phyloP scores from a whole-genome alignment of 2,113 vertebrate species.

The Prionailurus viverrinus region DNA sequence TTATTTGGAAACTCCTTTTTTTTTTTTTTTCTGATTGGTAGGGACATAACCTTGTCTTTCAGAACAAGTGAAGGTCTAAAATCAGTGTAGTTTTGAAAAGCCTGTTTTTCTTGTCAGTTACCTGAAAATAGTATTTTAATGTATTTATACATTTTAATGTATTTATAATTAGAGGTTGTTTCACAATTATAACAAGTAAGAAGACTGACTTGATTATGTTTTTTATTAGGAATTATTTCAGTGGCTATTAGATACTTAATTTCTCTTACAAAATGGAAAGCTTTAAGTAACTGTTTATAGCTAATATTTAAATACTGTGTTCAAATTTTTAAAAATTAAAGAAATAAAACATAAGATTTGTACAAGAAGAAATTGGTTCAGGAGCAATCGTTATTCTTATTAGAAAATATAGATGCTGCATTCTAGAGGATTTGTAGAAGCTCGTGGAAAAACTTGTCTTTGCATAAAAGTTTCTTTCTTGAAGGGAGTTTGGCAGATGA shows the following conservation, averaged over 20 bases:
- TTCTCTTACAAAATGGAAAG: conserved; percentile 19
- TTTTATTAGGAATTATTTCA: conserved; percentile 32
- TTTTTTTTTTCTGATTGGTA: neutral
- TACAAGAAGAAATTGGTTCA: neutral
- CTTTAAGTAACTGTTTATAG: neutral
- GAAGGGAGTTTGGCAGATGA: neutral
- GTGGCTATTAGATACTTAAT: neutral
- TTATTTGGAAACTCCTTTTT: neutral
- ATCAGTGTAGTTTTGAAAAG: conserved; percentile 41
- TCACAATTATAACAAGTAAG: conserved; percentile 10
- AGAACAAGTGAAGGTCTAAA: neutral
- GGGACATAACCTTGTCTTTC: neutral
- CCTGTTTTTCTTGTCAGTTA: conserved; percentile 7
- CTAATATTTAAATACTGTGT: conserved; percentile 7
- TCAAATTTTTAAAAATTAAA: neutral
- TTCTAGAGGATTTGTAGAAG: conserved; percentile 30
- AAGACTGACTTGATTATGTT: neutral
- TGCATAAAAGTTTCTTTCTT: conserved; percentile 13
- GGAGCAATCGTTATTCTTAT: neutral
- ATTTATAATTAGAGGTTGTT: neutral
- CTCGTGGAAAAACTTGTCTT: neutral
- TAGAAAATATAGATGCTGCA: neutral
- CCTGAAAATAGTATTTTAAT: conserved; percentile 30
- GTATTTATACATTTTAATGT: neutral
- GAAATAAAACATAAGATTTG: neutral